Base-by-base conservation (phyloP, 2,888 invertebrate species). In the Leucophenga montana region DNA sequence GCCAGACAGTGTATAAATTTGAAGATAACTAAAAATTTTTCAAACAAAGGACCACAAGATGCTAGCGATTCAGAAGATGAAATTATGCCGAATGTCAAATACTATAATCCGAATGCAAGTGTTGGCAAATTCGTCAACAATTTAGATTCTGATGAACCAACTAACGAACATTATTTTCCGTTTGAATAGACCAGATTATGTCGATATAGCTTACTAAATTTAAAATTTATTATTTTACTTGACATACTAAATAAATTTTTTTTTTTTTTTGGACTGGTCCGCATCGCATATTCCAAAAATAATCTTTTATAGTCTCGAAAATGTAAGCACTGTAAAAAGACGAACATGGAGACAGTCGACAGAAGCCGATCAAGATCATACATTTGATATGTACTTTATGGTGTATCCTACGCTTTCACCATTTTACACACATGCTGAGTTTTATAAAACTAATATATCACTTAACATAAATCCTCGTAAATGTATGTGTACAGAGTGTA, bases 81-180 rank as follows among this genome's bases (percentile, higher is more conserved):
- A 0, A 8, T 85, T 0, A 78, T 85, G 79, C 74, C 79, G 3
- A 81, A 81, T 59, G 85, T 85, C 18, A 68, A 73, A 4, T 79
- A 84, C 66, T 86, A 76, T 46, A 70, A 72, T 64, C 73, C 79
- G 1, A 27, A 59, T 2, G 50, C 20, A 0, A 73, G 70, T 27
- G 56, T 9, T 3, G 81, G 85, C 0, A 73, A 69, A 0, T 78
- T 82, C 22, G 81, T 84, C 0, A 73, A 72, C 1, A 83, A 77
- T 20, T 57, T 77, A 11, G 81, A 82, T 16, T 53, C 22, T 13
- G 18, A 22, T 54, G 18, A 11, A 54, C 57, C 57, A 57, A 50
- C 0, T 0, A 54, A 0, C 54, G 54, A 54, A 1, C 3, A 8
- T 54, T 54, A 54, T 18, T 18, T 14, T 18, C 54, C 20, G n/a